A percentile compares a stretch with the other conserved stretches of the same genome.
phyloP scores from a whole-genome alignment of 2,113 vertebrate species.

The Neotoma lepida region DNA sequence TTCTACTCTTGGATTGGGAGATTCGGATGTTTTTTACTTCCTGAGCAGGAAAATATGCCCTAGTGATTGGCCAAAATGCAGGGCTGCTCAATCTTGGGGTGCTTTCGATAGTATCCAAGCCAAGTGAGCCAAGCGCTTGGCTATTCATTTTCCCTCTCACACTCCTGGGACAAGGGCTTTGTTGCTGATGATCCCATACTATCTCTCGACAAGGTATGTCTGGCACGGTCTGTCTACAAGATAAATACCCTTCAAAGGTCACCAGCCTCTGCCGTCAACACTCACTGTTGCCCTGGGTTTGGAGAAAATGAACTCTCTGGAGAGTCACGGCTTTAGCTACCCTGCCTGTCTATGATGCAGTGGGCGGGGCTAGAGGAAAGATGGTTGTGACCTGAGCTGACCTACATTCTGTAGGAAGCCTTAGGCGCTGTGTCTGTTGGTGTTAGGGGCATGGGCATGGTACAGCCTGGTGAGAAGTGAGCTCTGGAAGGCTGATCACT shows the following conservation, averaged over 20 bases:
- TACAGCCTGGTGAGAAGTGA: not conserved
- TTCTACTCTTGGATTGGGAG: not conserved
- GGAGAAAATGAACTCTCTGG: not conserved
- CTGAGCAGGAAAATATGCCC: not conserved
- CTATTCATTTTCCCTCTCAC: not conserved
- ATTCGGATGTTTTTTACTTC: not conserved
- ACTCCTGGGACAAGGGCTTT: not conserved
- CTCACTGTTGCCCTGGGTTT: not conserved
- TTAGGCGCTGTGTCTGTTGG: not conserved
- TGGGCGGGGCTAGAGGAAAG: not conserved
- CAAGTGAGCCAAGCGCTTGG: not conserved
- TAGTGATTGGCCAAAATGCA: not conserved
- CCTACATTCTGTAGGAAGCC: not conserved
- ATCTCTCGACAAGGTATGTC: not conserved
- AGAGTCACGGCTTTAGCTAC: not conserved
- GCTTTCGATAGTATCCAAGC: not conserved
- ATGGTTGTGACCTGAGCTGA: not conserved
- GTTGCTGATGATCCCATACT: not conserved
- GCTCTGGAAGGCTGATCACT: not conserved
- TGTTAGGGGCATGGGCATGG: not conserved
- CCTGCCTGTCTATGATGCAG: not conserved
- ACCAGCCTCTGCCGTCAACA: not conserved
- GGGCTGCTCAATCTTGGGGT: not conserved
- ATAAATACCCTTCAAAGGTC: not conserved
- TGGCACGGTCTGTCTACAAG: not conserved